Evolutionary conservation across 1,140 invertebrate species (phyloP).

Genomic region (Lepidurus couesii): DNA sequence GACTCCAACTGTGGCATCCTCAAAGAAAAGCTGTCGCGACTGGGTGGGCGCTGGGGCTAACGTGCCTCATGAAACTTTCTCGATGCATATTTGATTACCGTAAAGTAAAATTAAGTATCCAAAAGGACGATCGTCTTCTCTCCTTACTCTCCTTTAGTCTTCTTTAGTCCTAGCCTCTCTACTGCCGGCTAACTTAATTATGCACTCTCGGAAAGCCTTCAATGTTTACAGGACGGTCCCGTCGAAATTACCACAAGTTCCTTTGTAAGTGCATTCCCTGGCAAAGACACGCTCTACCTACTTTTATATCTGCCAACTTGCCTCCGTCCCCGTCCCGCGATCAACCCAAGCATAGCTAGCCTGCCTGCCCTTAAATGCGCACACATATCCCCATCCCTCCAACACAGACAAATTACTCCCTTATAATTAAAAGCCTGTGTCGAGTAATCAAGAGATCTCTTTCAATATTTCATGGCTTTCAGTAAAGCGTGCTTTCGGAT

Average conservation of each 20-base stretch:
- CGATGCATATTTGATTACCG: background rate
- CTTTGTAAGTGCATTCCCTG: background rate
- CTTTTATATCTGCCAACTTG: conserved; percentile 11
- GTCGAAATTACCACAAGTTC: conserved; percentile 4
- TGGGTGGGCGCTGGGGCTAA: background rate
- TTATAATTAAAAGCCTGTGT: too few relatives aligned
- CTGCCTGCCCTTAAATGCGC: too few relatives aligned
- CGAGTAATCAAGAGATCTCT: too few relatives aligned
- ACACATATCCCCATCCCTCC: too few relatives aligned
- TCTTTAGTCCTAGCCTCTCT: background rate
- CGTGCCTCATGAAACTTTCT: background rate
- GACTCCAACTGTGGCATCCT: too few relatives aligned
- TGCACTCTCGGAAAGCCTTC: conserved; percentile 20
- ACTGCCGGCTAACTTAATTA: conserved; percentile 11
- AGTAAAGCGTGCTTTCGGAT: too few relatives aligned
- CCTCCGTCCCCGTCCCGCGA: background rate
- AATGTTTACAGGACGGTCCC: background rate
- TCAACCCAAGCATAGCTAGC: background rate
- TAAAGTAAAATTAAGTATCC: conserved; percentile 8
- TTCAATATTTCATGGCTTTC: too few relatives aligned
- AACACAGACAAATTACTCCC: too few relatives aligned
- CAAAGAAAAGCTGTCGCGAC: too few relatives aligned
- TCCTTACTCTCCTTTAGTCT: background rate
- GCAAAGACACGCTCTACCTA: conserved; percentile 21
- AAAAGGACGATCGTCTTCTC: background rate